phyloP scores from a whole-genome alignment of 1,140 invertebrate species.

The Aphis gossypii region DNA sequence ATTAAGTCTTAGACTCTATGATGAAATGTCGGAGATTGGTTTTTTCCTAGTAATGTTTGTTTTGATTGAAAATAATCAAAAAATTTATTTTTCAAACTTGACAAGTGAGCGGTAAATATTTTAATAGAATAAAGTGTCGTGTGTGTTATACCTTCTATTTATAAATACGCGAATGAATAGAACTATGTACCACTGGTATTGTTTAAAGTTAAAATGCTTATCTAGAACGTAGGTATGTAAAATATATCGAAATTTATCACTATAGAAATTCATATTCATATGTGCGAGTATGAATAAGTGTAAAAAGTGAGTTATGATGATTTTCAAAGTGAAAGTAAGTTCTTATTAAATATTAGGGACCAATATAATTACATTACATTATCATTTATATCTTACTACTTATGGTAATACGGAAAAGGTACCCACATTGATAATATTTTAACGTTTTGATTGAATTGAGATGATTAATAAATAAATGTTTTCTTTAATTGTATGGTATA shows the following conservation, averaged over 20 bases:
- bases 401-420: background rate
- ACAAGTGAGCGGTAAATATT: background rate
- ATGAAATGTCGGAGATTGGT: background rate
- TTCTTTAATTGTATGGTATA: background rate
- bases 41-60: background rate
- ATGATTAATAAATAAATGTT: background rate
- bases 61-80: background rate
- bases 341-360: background rate
- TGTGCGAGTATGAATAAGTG: constrained; percentile 12
- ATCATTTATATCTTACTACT: background rate
- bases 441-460: background rate
- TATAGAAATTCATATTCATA: background rate
- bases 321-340: background rate
- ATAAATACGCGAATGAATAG: background rate
- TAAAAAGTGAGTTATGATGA: background rate
- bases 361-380: background rate
- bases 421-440: background rate
- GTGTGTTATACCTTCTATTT: background rate
- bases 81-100: background rate
- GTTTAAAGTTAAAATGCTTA: background rate
- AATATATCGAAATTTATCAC: background rate
- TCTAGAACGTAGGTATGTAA: background rate
- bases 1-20: too few relatives aligned
- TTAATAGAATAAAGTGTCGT: background rate
- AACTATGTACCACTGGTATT: background rate